Conservation (phyloP, 2,888 invertebrate genomes). For the Drosophila bunnanda region DNA sequence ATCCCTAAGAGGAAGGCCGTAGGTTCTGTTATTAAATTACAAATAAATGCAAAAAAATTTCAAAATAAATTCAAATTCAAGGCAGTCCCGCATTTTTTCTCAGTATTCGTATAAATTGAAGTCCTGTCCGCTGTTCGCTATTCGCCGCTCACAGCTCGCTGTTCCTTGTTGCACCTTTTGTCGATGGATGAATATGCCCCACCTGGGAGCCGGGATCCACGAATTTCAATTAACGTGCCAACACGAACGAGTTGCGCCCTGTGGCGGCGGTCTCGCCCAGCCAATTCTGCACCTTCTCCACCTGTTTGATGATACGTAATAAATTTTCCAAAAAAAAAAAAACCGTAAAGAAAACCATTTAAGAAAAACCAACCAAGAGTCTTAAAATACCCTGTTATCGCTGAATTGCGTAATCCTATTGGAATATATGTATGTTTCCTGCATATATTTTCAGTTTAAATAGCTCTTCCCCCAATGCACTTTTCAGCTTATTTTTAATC, state of each 20-base stretch:
- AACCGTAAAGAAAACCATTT: slow-evolving; percentile 13
- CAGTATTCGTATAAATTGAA: slow-evolving; percentile 47
- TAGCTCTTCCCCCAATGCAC: slow-evolving; percentile 22
- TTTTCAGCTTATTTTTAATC: slow-evolving; percentile 29
- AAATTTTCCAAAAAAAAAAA: slow-evolving; percentile 53
- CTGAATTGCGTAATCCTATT: slow-evolving; percentile 15
- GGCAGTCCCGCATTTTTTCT: neutral
- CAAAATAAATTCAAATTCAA: too few species aligned
- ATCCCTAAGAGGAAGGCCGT: too few species aligned
- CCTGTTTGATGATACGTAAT: slow-evolving; percentile 71
- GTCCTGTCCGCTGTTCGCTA: slow-evolving; percentile 21
- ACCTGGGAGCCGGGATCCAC: slow-evolving; percentile 67
- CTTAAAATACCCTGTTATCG: slow-evolving; percentile 32
- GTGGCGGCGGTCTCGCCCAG: slow-evolving; percentile 12
- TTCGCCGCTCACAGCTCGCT: slow-evolving; percentile 9
- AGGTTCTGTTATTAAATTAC: too few species aligned
- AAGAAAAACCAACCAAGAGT: slow-evolving; percentile 3
- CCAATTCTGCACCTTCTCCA: slow-evolving; percentile 30
- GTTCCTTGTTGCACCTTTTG: slow-evolving; percentile 16
- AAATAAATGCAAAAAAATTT: too few species aligned
- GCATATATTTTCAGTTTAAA: slow-evolving; percentile 15
- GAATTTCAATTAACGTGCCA: slow-evolving; percentile 79
- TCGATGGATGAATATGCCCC: slow-evolving; percentile 56
- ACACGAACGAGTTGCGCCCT: slow-evolving; percentile 52
- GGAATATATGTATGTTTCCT: slow-evolving; percentile 4